A percentile compares a stretch with the other conserved stretches of the same genome.
Evolutionary conservation across 2,113 vertebrate genomes (phyloP).

Genomic region (Halcyon senegalensis): DNA sequence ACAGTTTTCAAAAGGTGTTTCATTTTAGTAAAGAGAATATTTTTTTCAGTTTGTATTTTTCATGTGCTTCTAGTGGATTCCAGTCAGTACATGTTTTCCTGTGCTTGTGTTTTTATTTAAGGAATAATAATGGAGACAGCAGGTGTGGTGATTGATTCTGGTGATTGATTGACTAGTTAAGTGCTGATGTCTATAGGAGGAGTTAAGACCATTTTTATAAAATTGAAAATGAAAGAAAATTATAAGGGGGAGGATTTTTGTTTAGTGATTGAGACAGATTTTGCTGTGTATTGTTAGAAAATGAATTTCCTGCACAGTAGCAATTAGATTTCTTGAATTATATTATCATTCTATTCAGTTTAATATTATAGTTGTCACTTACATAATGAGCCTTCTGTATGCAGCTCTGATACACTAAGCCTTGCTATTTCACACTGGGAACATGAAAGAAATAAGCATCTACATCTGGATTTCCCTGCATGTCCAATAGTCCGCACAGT

Average conservation of each 20-base stretch:
- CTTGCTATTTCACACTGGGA: slow-evolving; percentile 20
- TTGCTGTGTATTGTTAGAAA: slow-evolving; percentile 46
- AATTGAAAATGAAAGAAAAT: slow-evolving; percentile 65
- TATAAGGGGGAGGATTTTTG: slow-evolving; percentile 33
- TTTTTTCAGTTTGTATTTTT: neutral
- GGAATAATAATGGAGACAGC: slow-evolving; percentile 45
- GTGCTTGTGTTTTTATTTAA: slow-evolving; percentile 5
- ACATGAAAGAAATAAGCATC: neutral
- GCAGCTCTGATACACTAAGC: neutral
- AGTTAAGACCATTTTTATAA: slow-evolving; percentile 38
- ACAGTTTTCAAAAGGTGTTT: neutral
- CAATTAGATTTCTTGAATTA: slow-evolving; percentile 63
- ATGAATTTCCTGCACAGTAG: slow-evolving; percentile 40
- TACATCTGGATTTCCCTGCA: neutral
- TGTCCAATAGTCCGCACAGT: neutral
- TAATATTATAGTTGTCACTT: slow-evolving; percentile 56
- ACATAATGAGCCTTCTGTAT: slow-evolving; percentile 36
- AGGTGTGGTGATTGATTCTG: slow-evolving; percentile 49
- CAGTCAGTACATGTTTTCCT: slow-evolving; percentile 36
- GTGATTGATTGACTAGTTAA: slow-evolving; percentile 58
- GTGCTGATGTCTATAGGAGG: slow-evolving; percentile 21
- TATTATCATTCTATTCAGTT: slow-evolving; percentile 58
- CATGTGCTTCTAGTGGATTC: neutral
- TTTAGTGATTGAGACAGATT: slow-evolving; percentile 45
- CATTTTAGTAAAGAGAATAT: neutral